Evolutionary conservation across 1,140 invertebrate genomes (phyloP), one percentile per base, ranked within the genome.

Genomic region (Mizuhopecten yessoensis): DNA sequence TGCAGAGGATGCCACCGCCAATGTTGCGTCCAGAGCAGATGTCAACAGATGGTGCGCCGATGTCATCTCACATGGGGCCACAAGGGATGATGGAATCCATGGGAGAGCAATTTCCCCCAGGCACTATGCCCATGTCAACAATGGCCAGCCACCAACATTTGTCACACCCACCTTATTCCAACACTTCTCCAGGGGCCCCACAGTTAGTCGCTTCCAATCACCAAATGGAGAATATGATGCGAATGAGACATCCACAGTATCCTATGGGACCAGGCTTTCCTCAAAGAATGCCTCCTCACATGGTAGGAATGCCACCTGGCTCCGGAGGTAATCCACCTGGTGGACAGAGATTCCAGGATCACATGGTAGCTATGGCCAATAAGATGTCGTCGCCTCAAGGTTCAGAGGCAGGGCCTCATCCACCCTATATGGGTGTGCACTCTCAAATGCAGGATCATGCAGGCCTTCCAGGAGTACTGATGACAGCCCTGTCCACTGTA

Each of bases 1-100:
- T 90, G 90, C 90, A 87, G 33, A 57, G 90, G 36, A 87, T 90
- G 33, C 89, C 89, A n/a, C 89, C 89, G 33, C 89, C 75, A 34
- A 34, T 34, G 34, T 7, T 87, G 34, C 34, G 86, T 20, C 89
- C 86, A 33, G 86, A 86, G 86, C 57, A 75, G 11, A 75, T 75
- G 57, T 11, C 15, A 75, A 0, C 57, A 29, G 57, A 75, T 29
- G n/a, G 57, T 3, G 57, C 29, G 57, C 57, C 57, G 57, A 75
- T 75, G 57, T 75, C 57, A 17, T 75, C 57, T 75, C 57, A 75
- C 57, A 75, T 75, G 57, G 57, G 23, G 29, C 57, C 57, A 29
- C 57, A 75, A 75, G 57, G 57, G 57, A 75, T 75, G 57, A n/a
- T 75, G 57, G 57, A 75, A 7, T 75, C 57, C 23, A 75, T 75